Evolutionary conservation across 2,888 invertebrate species (phyloP).

Genomic region (Rhimphoctona megacephalus): DNA sequence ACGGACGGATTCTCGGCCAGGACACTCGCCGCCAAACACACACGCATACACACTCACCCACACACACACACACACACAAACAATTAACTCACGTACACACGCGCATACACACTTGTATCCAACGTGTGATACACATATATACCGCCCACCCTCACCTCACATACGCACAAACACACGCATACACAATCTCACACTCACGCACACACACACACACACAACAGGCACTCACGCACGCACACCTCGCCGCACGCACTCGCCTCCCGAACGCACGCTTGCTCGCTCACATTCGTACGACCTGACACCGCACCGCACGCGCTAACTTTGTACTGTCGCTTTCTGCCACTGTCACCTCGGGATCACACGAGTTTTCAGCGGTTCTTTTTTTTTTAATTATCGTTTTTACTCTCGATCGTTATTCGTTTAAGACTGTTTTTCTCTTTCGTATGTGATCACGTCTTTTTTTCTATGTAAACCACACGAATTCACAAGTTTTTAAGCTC

Average conservation of each 20-base stretch:
- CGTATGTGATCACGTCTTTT: background rate
- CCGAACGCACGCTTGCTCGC: conserved; percentile 70
- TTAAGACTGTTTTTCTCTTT: background rate
- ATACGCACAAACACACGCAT: conserved; percentile 49
- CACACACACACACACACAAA: conserved; percentile 37
- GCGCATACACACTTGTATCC: conserved; percentile 18
- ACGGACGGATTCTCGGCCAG: conserved; percentile 62
- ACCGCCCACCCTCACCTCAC: conserved; percentile 51
- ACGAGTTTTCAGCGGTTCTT: background rate
- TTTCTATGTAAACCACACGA: background rate
- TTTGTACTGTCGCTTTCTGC: conserved; percentile 62
- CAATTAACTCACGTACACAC: conserved; percentile 57
- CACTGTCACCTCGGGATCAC: conserved; percentile 60
- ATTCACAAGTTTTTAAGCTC: conserved; percentile 7
- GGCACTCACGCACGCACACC: conserved; percentile 43
- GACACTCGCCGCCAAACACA: conserved; percentile 58
- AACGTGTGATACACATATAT: conserved; percentile 45
- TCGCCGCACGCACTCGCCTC: conserved; percentile 67
- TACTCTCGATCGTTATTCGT: background rate
- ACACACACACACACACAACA: conserved; percentile 42
- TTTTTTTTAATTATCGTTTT: background rate
- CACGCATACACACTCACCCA: conserved; percentile 44
- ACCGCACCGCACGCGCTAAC: conserved; percentile 69
- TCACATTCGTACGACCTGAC: conserved; percentile 68
- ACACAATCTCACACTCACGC: conserved; percentile 41